Evolutionary conservation across 92 coral and sea anemone species (phyloP), one percentile per base, ranked within the genome.

Genomic region (Paragorgia papillata): DNA sequence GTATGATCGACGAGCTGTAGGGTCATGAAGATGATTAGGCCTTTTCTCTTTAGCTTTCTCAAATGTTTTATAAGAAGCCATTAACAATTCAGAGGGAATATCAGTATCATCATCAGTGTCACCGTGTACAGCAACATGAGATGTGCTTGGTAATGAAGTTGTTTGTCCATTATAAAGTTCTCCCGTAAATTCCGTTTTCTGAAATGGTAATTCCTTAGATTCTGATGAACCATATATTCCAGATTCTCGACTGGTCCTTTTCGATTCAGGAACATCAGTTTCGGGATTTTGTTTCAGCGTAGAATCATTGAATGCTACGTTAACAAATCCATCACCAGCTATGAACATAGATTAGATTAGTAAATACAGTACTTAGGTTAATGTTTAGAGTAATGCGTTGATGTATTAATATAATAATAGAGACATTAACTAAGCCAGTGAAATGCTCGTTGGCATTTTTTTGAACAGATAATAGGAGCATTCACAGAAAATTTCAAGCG

Each of bases 21-120:
- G 13, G 2, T 54, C 64, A 34, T 29, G 17, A 53, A 48, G 48
- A 7, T 71, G 63, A 13, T 58, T 57, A 30, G 27, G 54, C 54
- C 50, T 53, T 6, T 46, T 57, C 20, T 71, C 35, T 22, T 56
- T 56, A 7, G 62, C 17, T 7, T 71, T 71, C 2, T 35, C 78
- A 34, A 71, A 71, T n/a, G 78, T 71, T 41, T 71, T 71, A 55
- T 71, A 71, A 8, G 78, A 71, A 2, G 63, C 44, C 64, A 71
- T 53, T 25, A 71, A 4, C 9, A 71, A 25, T 27, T 71, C 78
- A 7, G 63, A 26, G 53, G 78, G 78, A 34, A 71, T 51, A 31
- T 8, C 73, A 66, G 14, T 46, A 17, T 71, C 64, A 28, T 55
- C 41, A 26, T 68, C 9, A 0, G n/a, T 17, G 22, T 18, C 78